phyloP scores from a whole-genome alignment of 2,797 vertebrate genomes.

The Sphaeramia orbicularis region DNA sequence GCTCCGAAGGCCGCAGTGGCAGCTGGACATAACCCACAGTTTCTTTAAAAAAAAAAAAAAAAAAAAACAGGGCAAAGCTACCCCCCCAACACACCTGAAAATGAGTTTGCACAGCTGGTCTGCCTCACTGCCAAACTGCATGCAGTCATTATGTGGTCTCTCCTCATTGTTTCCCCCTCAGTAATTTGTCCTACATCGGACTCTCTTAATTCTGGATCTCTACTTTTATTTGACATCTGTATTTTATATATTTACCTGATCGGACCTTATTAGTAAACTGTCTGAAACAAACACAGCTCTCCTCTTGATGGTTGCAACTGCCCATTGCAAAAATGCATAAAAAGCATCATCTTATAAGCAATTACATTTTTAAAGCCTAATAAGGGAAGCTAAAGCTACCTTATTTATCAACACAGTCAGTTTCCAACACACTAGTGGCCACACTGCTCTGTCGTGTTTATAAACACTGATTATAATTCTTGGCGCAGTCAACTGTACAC shows the following conservation, averaged over 20 bases:
- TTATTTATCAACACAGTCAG: slow-evolving; percentile 52
- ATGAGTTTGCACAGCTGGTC: slow-evolving; percentile 57
- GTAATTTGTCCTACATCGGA: slow-evolving; percentile 29
- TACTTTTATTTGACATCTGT: slow-evolving; percentile 33
- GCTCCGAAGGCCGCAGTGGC: slow-evolving; percentile 42
- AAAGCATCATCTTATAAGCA: slow-evolving; percentile 28
- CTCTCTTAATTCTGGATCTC: slow-evolving; percentile 32
- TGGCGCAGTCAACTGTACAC: slow-evolving; percentile 21
- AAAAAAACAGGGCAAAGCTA: slow-evolving; percentile 21
- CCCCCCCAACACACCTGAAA: slow-evolving; percentile 50
- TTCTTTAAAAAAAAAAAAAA: slow-evolving; percentile 43
- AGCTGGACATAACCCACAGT: slow-evolving; percentile 59
- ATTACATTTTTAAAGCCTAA: slow-evolving; percentile 31
- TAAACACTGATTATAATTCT: slow-evolving; percentile 54
- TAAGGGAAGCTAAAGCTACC: slow-evolving; percentile 22
- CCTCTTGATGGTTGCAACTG: background rate
- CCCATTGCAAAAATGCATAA: background rate
- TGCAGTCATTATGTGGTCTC: slow-evolving; percentile 35
- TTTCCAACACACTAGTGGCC: slow-evolving; percentile 24
- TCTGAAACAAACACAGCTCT: too few species aligned
- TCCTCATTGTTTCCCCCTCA: slow-evolving; percentile 33
- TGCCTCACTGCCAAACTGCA: slow-evolving; percentile 41
- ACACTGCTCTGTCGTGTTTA: slow-evolving; percentile 38
- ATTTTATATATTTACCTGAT: slow-evolving; percentile 11
- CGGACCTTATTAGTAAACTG: background rate